Evolutionary conservation across 2,113 vertebrate genomes (phyloP), one percentile per base, ranked within the genome.

Genomic region (Onychostoma macrolepis): DNA sequence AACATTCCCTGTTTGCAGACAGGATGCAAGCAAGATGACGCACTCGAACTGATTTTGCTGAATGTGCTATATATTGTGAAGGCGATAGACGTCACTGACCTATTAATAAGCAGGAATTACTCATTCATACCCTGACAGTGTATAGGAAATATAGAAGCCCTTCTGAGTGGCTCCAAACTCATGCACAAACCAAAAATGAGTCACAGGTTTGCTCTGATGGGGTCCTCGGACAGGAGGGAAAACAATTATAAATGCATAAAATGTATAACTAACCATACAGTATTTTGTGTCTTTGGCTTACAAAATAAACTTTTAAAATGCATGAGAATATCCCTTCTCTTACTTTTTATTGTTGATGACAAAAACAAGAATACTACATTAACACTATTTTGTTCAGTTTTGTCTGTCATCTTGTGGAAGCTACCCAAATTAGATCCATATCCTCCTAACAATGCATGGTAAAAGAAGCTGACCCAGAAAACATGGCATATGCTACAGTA

Each of bases 81-180:
- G 33, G 9, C 9, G 4, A 71, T 19, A 71, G 30, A 71, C 7
- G 8, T 71, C 28, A 69, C 28, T 69, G 65, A 36, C 30, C 65
- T 69, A 67, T 67, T 77, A 17, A 53, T 77, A 77, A 77, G 17
- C 75, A 78, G 45, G 45, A 17, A 53, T 78, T 78, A 53, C 75
- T 53, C 43, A 28, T 26, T 28, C 41, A 28, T 17, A 50, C 43
- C 28, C 26, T 50, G 26, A 78, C 4, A 15, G 26, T 53, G 76
- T 21, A 30, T 28, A 53, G 67, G 69, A 38, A 72, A 58, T 58
- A 4, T 72, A 38, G 69, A 11, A 72, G 19, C 8, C 19, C 33
- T 24, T 38, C 11, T 2, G 1, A 38, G 33, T 38, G 33, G 19
- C 19, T 71, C 69, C 36, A 19, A 71, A 71, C 7, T 71, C 17